Evolutionary conservation across 2,113 vertebrate species (phyloP), one percentile per base, ranked within the genome.

Genomic region (Hoplias malabaricus): DNA sequence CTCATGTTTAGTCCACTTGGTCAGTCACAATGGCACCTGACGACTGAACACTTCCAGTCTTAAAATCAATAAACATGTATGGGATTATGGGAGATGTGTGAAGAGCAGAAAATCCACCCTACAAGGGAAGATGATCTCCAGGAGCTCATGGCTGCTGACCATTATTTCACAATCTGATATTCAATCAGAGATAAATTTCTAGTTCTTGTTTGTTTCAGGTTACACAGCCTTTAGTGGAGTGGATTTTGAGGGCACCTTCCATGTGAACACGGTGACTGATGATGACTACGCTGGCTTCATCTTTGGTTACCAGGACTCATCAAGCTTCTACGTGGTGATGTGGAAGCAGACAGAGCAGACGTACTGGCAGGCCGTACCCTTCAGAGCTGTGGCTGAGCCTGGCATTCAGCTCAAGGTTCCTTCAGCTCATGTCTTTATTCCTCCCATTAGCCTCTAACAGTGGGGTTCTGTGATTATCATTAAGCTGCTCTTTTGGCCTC

Each of bases 341-440:
- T 99, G 98, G 98, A 99, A 99, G 79, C 98, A 99, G 90, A 99
- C 98, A 0, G 97, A 99, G 25, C 97, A 99, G 88, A 99, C 96
- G 0, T 99, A 99, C 84, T 99, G 98, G 98, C 98, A 99, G 84
- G 96, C 96, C 0, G 95, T 96, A 0, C 98, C 98, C 0, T 99
- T 99, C 90, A 91, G 98, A 77, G 97, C 97, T 0, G 97, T 99
- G 0, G 98, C 97, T 6, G 96, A 99, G 67, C 98, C 98, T 0
- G 97, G 98, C 79, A 99, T 99, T 88, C 98, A 99, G 80, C 94
- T 99, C 12, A 99, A 99, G 96, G 98, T 98, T 48, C 46, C 27
- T n/a, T 9, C 14, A 19, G 31, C 43, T 65, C 11, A 33, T n/a
- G 9, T 63, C n/a, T 65, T 40, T 16, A 14, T 56, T 21, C 16